Evolutionary conservation across 1,140 invertebrate genomes (phyloP), one percentile per base, ranked within the genome.

Genomic region (Planococcus citri): DNA sequence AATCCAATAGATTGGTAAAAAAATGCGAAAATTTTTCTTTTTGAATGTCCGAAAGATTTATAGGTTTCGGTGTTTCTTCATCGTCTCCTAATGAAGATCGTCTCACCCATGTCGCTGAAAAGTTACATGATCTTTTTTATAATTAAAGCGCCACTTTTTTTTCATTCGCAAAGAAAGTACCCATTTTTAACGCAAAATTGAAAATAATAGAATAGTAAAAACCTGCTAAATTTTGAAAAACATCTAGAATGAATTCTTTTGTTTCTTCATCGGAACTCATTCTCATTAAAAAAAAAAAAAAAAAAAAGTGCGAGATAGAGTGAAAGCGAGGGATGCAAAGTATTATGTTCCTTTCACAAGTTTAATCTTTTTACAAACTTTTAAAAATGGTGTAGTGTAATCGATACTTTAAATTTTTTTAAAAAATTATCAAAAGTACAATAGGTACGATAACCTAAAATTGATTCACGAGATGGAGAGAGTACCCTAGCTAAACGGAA

Each of bases 21-120:
- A 88, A 87, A 70, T 87, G 81, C 0, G 82, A 81, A 76, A 88
- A 80, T 76, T 88, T 88, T 74, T 86, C 84, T 27, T 79, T 81
- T 74, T 88, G 87, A 27, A 85, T 81, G 12, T 80, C 77, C 68
- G 85, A 83, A 25, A 88, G 78, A 58, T 78, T 75, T 2, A 81
- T 79, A 14, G 81, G 74, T 0, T 77, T 77, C 67, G 82, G 79
- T 69, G 81, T 80, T 37, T 81, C 78, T 70, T 80, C 79, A 70
- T 83, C 79, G 72, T 86, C 85, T 71, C 85, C 82, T 73, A 84
- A 86, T 0, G 79, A 76, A 74, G 82, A 86, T 64, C 85, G 79
- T 74, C 85, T 85, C 27, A 87, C 85, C 84, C 84, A 87, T 17
- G 85, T 87, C 12, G 85, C 86, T 87, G 74, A 70, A 69, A 29